phyloP scores from a whole-genome alignment of 1,140 invertebrate species.

The Zaprionus africanus region DNA sequence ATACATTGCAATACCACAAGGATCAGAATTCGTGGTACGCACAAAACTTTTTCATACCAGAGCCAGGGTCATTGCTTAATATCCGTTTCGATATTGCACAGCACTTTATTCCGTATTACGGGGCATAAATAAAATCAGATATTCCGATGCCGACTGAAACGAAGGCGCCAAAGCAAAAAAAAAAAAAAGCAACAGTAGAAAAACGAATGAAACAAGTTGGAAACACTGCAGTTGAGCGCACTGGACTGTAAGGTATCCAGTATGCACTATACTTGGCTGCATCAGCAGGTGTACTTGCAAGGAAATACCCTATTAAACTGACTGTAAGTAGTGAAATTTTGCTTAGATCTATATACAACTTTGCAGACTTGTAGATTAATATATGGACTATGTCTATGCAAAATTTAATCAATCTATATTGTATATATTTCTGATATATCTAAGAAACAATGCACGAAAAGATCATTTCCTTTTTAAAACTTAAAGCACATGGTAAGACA shows the following conservation, averaged over 20 bases:
- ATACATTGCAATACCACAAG: conserved; percentile 3
- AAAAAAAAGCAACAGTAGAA: conserved; percentile 27
- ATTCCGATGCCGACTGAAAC: conserved; percentile 26
- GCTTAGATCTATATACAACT: not conserved
- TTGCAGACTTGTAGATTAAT: not conserved
- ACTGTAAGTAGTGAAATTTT: not conserved
- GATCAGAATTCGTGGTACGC: conserved; percentile 12
- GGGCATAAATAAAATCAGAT: conserved; percentile 68
- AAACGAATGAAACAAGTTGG: not conserved
- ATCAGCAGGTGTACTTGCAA: not conserved
- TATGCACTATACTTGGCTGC: not conserved
- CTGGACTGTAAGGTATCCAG: not conserved
- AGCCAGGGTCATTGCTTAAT: conserved; percentile 57
- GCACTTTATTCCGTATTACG: conserved; percentile 66
- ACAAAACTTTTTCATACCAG: conserved; percentile 14
- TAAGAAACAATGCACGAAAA: not conserved
- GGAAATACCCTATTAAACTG: not conserved
- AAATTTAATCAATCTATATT: not conserved
- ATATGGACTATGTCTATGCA: not conserved
- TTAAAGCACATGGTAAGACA: not conserved
- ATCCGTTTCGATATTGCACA: conserved; percentile 65
- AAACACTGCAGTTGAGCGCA: conserved; percentile 1
- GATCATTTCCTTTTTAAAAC: not conserved
- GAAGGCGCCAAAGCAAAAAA: conserved; percentile 2
- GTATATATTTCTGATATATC: not conserved